These are phyloP conservation scores for Pao palembangensis DNA, from an alignment of 2,113 vertebrate genomes.

Conservation along the genomic window DNA sequence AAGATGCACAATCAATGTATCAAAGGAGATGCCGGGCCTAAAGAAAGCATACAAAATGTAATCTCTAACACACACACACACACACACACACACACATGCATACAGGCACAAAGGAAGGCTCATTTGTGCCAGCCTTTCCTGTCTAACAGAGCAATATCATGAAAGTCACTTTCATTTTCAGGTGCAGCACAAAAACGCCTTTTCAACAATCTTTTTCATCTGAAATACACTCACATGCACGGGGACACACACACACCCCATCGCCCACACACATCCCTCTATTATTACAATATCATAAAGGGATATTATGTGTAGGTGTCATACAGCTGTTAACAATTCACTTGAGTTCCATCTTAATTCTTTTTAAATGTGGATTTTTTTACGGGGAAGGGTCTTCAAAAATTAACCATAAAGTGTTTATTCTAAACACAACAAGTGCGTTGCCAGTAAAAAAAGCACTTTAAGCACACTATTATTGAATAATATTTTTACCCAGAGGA, in stretches of 20 bases:
- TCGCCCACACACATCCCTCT: no score
- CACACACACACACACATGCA: no score
- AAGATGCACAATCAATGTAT: not conserved
- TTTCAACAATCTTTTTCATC: constrained; percentile 48
- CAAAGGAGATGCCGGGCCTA: no score
- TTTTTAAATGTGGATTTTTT: no score
- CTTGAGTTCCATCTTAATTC: no score
- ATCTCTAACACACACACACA: no score
- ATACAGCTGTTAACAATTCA: no score
- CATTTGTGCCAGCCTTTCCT: not conserved
- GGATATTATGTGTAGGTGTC: no score
- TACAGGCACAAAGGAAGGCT: not conserved
- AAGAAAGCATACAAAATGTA: no score
- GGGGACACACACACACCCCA: no score
- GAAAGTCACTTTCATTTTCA: constrained; percentile 39
- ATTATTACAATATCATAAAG: no score
- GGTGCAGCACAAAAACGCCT: constrained; percentile 34
- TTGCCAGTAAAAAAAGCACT: not conserved
- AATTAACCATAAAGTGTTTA: not conserved
- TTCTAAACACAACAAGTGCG: not conserved
- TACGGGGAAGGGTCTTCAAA: no score
- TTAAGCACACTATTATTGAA: constrained; percentile 20
- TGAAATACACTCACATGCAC: not conserved
- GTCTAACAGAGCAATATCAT: constrained; percentile 17
- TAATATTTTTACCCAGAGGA: constrained; percentile 29